phyloP scores from a whole-genome alignment of 2,113 vertebrate genomes.

The Neofelis nebulosa region DNA sequence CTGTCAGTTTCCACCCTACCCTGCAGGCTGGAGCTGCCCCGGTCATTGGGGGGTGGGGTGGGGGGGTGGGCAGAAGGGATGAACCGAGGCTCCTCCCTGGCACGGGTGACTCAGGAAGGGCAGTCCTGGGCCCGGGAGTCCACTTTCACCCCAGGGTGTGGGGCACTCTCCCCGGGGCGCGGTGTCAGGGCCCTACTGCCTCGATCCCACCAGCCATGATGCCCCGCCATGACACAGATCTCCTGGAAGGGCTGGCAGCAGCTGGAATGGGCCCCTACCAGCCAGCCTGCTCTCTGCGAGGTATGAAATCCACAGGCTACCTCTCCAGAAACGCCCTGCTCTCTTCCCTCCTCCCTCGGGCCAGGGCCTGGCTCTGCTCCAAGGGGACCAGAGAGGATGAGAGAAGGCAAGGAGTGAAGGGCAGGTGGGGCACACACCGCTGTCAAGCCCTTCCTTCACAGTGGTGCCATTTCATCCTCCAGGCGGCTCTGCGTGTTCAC shows the following conservation, averaged over 20 bases:
- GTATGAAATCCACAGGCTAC: neutral
- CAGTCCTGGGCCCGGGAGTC: neutral
- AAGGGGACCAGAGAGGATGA: neutral
- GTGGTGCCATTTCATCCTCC: neutral
- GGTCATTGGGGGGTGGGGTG: neutral
- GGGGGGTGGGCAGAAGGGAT: neutral
- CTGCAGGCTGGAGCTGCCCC: conserved; percentile 1
- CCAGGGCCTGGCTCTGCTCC: neutral
- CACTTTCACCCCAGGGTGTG: neutral
- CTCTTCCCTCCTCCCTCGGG: neutral
- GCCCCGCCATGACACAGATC: neutral
- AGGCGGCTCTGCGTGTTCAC: neutral
- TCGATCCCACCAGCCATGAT: neutral
- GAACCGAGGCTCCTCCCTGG: neutral
- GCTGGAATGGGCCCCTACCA: neutral
- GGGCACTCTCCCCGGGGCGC: neutral
- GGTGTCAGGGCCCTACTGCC: neutral
- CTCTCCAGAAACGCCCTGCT: neutral
- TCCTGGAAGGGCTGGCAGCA: neutral
- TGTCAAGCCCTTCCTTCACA: neutral
- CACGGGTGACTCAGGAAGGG: neutral
- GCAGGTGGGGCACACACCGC: neutral
- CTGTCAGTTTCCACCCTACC: conserved; percentile 12
- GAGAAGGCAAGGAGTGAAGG: neutral
- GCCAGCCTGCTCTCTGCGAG: neutral